Evolutionary conservation across 2,797 vertebrate genomes (phyloP).

Genomic region (Emys orbicularis): DNA sequence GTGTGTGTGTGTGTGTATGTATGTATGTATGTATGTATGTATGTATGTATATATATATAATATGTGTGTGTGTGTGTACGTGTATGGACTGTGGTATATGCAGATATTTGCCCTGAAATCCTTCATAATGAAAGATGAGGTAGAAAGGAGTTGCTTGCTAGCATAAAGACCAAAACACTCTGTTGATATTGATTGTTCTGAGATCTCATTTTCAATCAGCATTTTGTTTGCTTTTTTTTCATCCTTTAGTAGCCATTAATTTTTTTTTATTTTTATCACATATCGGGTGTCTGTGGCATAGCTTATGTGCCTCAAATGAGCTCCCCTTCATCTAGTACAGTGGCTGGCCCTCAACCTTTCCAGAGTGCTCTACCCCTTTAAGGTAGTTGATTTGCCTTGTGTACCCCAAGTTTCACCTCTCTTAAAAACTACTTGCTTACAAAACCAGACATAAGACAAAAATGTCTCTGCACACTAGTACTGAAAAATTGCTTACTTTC

Average conservation of each 20-base stretch:
- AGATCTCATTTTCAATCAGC: neutral
- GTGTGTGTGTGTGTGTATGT: rapidly evolving
- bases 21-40: no score
- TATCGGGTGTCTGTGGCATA: neutral
- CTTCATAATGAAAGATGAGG: rapidly evolving
- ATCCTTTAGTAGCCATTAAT: neutral
- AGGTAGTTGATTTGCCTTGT: no score
- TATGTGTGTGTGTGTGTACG: rapidly evolving
- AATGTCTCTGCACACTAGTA: no score
- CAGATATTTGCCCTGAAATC: neutral
- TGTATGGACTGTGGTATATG: neutral
- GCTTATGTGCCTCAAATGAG: neutral
- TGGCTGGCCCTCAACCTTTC: no score
- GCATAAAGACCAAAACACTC: neutral
- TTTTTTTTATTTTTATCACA: neutral
- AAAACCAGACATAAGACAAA: no score
- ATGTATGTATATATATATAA: no score
- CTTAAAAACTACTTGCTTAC: no score
- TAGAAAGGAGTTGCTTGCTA: rapidly evolving
- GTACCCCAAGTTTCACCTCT: no score
- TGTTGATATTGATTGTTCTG: neutral
- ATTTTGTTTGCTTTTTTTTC: neutral
- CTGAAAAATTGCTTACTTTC: no score
- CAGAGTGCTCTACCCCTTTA: no score
- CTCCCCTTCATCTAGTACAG: neutral